Evolutionary conservation across 2,888 invertebrate genomes (phyloP).

Genomic region (Cantharis flavilabris): DNA sequence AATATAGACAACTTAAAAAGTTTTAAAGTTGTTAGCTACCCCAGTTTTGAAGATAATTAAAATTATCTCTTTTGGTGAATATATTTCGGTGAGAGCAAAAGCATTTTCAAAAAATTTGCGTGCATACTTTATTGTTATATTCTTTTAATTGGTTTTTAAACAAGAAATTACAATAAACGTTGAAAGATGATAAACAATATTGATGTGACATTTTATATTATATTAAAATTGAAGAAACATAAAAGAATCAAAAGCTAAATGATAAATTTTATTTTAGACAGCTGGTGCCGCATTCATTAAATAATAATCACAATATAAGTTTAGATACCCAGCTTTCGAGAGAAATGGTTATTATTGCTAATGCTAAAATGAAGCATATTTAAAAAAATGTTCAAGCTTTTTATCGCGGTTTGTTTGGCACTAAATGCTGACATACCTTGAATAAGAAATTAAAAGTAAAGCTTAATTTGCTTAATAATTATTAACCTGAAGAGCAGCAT

Average conservation of each 20-base stretch:
- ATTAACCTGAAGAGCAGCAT: background rate
- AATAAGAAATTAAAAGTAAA: background rate
- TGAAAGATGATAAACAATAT: background rate
- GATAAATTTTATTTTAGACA: background rate
- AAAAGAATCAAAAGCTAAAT: background rate
- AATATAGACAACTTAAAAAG: background rate
- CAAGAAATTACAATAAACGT: background rate
- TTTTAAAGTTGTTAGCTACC: background rate
- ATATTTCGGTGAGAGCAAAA: background rate
- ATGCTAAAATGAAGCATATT: background rate
- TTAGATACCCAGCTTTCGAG: background rate
- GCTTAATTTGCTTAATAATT: background rate
- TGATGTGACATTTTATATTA: background rate
- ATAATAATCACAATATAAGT: background rate
- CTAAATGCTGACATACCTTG: background rate
- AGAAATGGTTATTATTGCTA: background rate
- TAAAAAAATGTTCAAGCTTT: background rate
- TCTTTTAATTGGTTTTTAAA: background rate
- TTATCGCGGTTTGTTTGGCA: background rate
- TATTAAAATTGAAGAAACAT: background rate
- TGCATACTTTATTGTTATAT: background rate
- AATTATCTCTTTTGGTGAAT: background rate
- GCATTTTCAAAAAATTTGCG: background rate
- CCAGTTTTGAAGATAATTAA: background rate
- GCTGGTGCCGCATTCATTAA: background rate